Percentiles rank a stretch among this genome's conserved stretches.
Evolutionary conservation across 2,797 vertebrate species (phyloP).

Genomic region (Diceros bicornis): DNA sequence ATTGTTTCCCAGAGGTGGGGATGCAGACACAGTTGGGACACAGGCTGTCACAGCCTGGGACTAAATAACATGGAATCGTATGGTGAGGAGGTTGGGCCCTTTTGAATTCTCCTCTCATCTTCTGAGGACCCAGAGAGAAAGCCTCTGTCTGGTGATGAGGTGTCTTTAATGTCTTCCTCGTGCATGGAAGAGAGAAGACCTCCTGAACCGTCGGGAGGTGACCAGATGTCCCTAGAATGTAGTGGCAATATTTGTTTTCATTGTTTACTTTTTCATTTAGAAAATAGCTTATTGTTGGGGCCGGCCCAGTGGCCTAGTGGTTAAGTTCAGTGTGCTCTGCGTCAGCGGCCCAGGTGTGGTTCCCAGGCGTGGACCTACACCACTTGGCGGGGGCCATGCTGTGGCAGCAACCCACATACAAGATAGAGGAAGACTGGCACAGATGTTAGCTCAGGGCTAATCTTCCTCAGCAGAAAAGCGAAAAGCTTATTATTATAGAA

Average conservation of each 20-base stretch:
- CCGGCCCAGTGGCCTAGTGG: too few relatives aligned
- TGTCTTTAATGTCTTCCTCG: neutral
- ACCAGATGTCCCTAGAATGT: neutral
- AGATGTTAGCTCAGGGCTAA: too few relatives aligned
- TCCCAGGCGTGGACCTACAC: too few relatives aligned
- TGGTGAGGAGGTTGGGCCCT: neutral
- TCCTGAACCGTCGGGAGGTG: neutral
- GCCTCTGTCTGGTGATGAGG: neutral
- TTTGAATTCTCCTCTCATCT: neutral
- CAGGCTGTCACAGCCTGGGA: neutral
- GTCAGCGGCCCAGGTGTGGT: too few relatives aligned
- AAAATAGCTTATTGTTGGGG: too few relatives aligned
- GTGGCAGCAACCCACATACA: too few relatives aligned
- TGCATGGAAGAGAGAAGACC: neutral
- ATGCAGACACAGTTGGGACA: neutral
- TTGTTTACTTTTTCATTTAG: neutral
- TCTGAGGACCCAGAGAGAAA: neutral
- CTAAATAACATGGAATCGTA: rapidly evolving
- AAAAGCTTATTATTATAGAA: neutral
- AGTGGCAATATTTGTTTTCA: neutral
- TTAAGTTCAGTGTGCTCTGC: too few relatives aligned
- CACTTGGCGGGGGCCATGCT: too few relatives aligned
- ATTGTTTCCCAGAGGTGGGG: neutral
- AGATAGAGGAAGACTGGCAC: too few relatives aligned
- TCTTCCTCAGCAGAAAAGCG: too few relatives aligned